These are phyloP conservation scores for Bambusicola thoracicus DNA, from an alignment of 2,113 vertebrate species.

Conservation along the genomic window DNA sequence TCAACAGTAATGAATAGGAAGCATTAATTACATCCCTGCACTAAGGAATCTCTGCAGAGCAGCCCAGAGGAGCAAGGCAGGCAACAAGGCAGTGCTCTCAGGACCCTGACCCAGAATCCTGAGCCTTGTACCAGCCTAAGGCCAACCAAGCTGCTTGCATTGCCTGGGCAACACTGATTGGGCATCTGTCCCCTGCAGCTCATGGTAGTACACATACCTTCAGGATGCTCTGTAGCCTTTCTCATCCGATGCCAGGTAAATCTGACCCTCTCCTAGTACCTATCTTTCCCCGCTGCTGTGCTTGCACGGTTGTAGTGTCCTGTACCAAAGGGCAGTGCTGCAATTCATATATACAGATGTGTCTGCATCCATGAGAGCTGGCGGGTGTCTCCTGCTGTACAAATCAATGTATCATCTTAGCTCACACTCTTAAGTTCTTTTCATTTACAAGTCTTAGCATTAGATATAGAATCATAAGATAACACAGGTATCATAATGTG, in stretches of 20 bases:
- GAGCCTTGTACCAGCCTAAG: not conserved
- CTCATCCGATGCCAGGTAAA: not conserved
- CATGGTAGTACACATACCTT: not conserved
- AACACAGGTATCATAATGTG: not conserved
- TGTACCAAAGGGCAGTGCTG: not conserved
- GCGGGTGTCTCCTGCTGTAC: accelerated
- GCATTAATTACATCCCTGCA: accelerated
- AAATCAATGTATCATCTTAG: not conserved
- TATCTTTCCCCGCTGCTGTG: not conserved
- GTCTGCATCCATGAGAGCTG: not conserved
- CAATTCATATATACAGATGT: not conserved
- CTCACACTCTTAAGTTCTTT: not conserved
- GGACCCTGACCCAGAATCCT: not conserved
- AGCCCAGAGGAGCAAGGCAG: not conserved
- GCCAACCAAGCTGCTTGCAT: accelerated
- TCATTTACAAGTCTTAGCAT: not conserved
- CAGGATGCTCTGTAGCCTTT: not conserved
- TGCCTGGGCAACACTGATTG: not conserved
- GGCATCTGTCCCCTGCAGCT: not conserved
- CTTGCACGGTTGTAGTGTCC: not conserved
- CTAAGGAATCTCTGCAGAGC: not conserved
- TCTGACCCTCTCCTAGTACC: not conserved
- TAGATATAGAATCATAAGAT: not conserved
- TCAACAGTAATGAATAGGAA: not conserved
- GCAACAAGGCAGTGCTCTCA: accelerated